Conservation (phyloP, 2,888 invertebrate species). For the Cryptus armator region DNA sequence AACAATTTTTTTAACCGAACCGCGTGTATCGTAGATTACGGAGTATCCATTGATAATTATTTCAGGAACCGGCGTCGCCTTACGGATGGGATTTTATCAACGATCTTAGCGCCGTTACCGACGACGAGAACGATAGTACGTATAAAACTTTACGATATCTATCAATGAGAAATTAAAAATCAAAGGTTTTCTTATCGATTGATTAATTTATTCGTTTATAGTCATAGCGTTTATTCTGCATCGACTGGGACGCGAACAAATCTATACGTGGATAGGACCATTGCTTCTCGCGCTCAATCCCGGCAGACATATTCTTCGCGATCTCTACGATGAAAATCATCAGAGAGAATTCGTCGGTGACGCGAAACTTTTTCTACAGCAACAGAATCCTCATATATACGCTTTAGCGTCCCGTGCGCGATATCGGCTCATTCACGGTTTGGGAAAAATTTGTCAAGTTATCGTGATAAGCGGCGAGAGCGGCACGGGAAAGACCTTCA, state of each 20-base stretch:
- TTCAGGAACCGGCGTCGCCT: constrained; percentile 69
- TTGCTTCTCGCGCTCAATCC: constrained; percentile 84
- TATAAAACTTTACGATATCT: constrained; percentile 2
- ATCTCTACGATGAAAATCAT: constrained; percentile 72
- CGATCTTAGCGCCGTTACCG: constrained; percentile 74
- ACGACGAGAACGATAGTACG: constrained; percentile 74
- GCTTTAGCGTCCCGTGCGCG: constrained; percentile 79
- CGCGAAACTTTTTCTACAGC: neutral
- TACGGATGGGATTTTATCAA: constrained; percentile 74
- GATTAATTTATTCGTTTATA: constrained; percentile 44
- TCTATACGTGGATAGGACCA: constrained; percentile 85
- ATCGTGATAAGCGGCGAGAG: constrained; percentile 85
- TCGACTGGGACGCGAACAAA: constrained; percentile 78
- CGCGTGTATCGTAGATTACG: constrained; percentile 27
- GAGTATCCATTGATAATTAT: constrained; percentile 41
- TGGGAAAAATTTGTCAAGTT: constrained; percentile 82
- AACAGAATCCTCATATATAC: constrained; percentile 78
- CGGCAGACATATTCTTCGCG: constrained; percentile 69
- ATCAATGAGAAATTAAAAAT: too few species aligned
- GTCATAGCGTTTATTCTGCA: constrained; percentile 81
- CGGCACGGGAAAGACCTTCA: constrained; percentile 85
- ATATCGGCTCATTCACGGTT: constrained; percentile 76
- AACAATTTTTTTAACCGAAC: neutral
- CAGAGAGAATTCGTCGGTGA: constrained; percentile 56
- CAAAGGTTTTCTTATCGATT: too few species aligned